Evolutionary conservation across 2,113 vertebrate genomes (phyloP), one percentile per base, ranked within the genome.

Genomic region (Halichoerus grypus): DNA sequence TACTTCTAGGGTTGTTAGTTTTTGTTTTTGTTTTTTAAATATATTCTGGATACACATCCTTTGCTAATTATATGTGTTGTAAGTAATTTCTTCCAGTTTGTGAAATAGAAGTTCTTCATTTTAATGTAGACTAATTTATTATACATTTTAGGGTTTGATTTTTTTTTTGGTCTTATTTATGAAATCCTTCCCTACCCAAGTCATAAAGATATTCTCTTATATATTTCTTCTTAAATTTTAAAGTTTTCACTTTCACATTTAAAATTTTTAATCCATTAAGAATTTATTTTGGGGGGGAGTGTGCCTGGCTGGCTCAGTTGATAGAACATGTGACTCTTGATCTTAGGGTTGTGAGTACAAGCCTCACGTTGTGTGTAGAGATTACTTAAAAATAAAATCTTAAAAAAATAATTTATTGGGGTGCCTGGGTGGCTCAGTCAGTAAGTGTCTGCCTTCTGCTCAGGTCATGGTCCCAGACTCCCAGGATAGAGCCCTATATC

Each of bases 151-250:
- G 39, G 12, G 31, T 33, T 72, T 42, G 16, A 53, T 13, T 21
- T 57, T 77, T 57, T 22, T 6, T 76, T 79, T 10, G 57, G 51
- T 81, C 36, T 95, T 61, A n/a, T 36, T 63, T 89, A 81, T 42
- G 87, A 76, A 90, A 26, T 63, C 42, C 51, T 91, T 91, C 74
- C 76, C 22, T 82, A n/a, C 18, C 33, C 4, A 14, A 77, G 11
- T 76, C 80, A 89, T 39, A 39, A 94, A 85, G 65, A 28, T 12
- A 57, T 31, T 53, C 22, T 81, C 21, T 21, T 46, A 46, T 10
- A 67, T 72, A 31, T 86, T 94, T 92, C 46, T 69, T 82, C 49
- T 84, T 71, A 16, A 36, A 86, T 85, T 88, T 88, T 69, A 46
- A 95, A 51, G 14, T 69, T 88, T 69, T 42, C 65, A 81, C 31